Evolutionary conservation across 2,888 invertebrate genomes (phyloP), one percentile per base, ranked within the genome.

Genomic region (Netelia virgata): DNA sequence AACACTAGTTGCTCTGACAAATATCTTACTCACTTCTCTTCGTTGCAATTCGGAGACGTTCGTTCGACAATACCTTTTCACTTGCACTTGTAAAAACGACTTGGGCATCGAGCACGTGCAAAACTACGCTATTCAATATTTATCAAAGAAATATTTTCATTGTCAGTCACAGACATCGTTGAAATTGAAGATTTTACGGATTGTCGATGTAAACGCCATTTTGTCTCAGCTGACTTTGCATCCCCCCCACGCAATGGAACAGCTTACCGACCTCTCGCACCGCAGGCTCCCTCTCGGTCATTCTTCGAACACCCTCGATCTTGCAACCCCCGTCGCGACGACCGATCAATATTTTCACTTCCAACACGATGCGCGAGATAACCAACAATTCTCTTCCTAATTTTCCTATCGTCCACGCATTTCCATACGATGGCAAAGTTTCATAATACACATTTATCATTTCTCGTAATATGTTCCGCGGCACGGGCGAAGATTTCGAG

Each of bases 1-100:
- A 88, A 89, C 89, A 91, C 89, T 90, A 90, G 89, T 90, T 91
- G 90, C 90, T 88, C 69, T 64, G 64, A 75, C 69, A 28, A 53
- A 55, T 69, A 14, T 66, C 66, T 86, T 41, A 85, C 90, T 90
- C 84, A 90, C 90, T 68, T 59, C 61, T 64, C 41, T 53, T 23
- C 36, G 64, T 77, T 76, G 50, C 18, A 72, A 81, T 78, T 76
- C 59, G 10, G 20, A 66, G 76, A 76, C 43, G 83, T 66, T 70
- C 28, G 11, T 64, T 23, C 16, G 50, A 47, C 41, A 61, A 16
- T 43, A 78, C 63, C 53, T 66, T n/a, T 28, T 53, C 61, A 28
- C 41, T 20, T 50, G 55, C 20, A 3, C 23, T 10, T 55, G 50
- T 63, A 36, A 66, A 73, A 73, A 73, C 41, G 28, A 72, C 63